A percentile compares a stretch with the other conserved stretches of the same genome.
These are phyloP conservation scores for Procambarus clarkii DNA, from an alignment of 1,140 invertebrate species.

Conservation along the genomic window DNA sequence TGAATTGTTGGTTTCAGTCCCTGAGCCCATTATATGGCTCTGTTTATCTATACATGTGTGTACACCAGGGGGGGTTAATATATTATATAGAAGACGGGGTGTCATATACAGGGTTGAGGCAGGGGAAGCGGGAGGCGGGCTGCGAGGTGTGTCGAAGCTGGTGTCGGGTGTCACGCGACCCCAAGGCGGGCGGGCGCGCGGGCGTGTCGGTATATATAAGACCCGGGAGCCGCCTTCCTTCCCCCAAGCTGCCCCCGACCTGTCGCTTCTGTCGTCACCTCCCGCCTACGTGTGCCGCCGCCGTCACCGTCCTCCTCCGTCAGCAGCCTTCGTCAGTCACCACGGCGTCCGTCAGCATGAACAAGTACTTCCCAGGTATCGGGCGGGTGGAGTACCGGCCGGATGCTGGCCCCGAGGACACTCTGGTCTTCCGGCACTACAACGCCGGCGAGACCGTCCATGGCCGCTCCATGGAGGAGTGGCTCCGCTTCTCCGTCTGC, in stretches of 20 bases:
- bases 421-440: slow-evolving; percentile 72
- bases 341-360: slow-evolving; percentile 41
- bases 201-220: too few relatives aligned
- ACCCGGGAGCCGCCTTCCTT: background rate
- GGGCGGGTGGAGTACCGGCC: slow-evolving; percentile 74
- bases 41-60: too few relatives aligned
- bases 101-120: too few relatives aligned
- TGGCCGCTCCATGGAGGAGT: slow-evolving; percentile 81
- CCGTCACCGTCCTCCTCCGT: background rate
- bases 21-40: too few relatives aligned
- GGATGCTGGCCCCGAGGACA: slow-evolving; percentile 70
- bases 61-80: too few relatives aligned
- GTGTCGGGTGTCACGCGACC: background rate
- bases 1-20: too few relatives aligned
- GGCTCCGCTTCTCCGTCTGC: slow-evolving; percentile 81
- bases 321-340: background rate
- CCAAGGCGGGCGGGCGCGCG: too few relatives aligned
- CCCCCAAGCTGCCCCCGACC: background rate
- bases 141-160: background rate
- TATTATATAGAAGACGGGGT: too few relatives aligned
- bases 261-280: background rate
- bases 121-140: too few relatives aligned
- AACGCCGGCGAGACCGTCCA: slow-evolving; percentile 74
- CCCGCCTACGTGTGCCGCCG: background rate
- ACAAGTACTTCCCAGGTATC: slow-evolving; percentile 76